A percentile compares a stretch with the other conserved stretches of the same genome.
phyloP scores from a whole-genome alignment of 2,888 invertebrate species.

The Scrobipalpa costella region DNA sequence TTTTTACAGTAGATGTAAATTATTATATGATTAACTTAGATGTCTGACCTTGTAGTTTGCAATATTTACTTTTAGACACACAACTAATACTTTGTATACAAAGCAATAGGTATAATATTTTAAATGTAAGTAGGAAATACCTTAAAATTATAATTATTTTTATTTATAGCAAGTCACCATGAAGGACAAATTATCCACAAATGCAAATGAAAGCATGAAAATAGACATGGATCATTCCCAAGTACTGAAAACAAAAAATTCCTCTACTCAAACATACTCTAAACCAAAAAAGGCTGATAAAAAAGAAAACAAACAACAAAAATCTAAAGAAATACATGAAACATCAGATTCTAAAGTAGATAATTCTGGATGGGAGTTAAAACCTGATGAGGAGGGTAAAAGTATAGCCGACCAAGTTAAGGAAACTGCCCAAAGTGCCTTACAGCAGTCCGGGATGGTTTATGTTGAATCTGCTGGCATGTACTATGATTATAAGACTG shows the following conservation, averaged over 20 bases:
- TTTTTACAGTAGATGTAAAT: too few relatives aligned
- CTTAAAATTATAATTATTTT: neutral
- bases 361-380: conserved; percentile 50
- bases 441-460: conserved; percentile 89
- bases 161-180: neutral
- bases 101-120: too few relatives aligned
- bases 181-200: neutral
- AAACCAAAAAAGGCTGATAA: neutral
- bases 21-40: too few relatives aligned
- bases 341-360: neutral
- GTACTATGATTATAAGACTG: conserved; percentile 93
- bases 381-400: conserved; percentile 50
- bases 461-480: conserved; percentile 93
- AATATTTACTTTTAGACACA: too few relatives aligned
- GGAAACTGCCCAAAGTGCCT: conserved; percentile 87
- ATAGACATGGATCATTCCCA: neutral
- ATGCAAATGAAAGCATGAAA: neutral
- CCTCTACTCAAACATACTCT: conserved; percentile 7
- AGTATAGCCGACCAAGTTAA: conserved; percentile 88
- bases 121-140: neutral
- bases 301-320: neutral
- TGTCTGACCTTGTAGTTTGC: too few relatives aligned
- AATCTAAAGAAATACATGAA: conserved; percentile 1
- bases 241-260: conserved; percentile 15
- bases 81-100: too few relatives aligned